phyloP scores from a whole-genome alignment of 2,888 invertebrate species.

The Zaprionus bogoriensis region DNA sequence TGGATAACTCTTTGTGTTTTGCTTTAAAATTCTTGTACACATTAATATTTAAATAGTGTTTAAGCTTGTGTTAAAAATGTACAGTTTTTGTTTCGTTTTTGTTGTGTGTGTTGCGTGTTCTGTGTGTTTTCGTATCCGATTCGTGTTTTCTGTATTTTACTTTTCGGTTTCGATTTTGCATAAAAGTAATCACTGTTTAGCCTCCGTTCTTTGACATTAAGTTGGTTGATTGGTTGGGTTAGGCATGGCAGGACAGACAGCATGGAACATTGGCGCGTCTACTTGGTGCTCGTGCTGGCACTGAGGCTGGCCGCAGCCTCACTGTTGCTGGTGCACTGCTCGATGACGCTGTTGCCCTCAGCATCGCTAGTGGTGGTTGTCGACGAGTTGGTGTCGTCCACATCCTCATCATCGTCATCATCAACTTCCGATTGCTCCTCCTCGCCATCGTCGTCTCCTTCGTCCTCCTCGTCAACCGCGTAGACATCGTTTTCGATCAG shows the following conservation, averaged over 20 bases:
- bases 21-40: constrained; percentile 59
- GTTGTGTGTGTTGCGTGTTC: constrained; percentile 26
- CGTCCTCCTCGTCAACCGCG: constrained; percentile 55
- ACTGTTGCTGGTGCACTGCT: constrained; percentile 70
- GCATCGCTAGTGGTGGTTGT: constrained; percentile 71
- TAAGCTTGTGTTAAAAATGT: constrained; percentile 38
- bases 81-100: constrained; percentile 27
- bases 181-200: constrained; percentile 74
- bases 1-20: constrained; percentile 58
- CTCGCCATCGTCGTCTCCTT: constrained; percentile 57
- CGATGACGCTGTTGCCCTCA: constrained; percentile 78
- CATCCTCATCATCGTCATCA: constrained; percentile 51
- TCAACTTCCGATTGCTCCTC: constrained; percentile 54
- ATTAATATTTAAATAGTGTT: constrained; percentile 45
- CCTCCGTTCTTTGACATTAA: constrained; percentile 76
- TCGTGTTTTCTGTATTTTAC: constrained; percentile 34
- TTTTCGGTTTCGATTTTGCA: constrained; percentile 36
- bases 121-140: constrained; percentile 32
- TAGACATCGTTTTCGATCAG: constrained; percentile 63
- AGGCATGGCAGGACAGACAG: constrained; percentile 51
- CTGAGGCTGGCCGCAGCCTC: constrained; percentile 50
- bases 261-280: constrained; percentile 24
- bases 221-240: constrained; percentile 53
- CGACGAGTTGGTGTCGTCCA: constrained; percentile 57
- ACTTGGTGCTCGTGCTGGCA: constrained; percentile 45